phyloP scores from a whole-genome alignment of 2,113 vertebrate genomes.

The Regulus satrapa region DNA sequence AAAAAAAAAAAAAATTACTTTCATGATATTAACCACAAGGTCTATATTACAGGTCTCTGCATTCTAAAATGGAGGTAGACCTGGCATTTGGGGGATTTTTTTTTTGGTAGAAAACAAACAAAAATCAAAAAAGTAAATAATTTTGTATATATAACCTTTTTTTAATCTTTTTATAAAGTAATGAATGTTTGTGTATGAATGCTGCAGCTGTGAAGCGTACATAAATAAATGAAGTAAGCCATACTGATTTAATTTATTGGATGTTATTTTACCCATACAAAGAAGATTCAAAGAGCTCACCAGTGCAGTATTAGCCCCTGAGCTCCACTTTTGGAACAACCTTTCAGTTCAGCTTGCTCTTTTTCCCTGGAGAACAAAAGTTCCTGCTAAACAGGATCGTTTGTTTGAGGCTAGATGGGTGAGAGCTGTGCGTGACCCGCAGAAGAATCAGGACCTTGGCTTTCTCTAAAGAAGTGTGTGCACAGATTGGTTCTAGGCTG shows the following conservation, averaged over 20 bases:
- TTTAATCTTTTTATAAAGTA: constrained; percentile 83
- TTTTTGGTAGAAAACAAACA: constrained; percentile 69
- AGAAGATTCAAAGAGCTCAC: constrained; percentile 65
- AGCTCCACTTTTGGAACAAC: constrained; percentile 61
- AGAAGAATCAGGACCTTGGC: constrained; percentile 59
- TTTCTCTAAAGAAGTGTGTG: constrained; percentile 47
- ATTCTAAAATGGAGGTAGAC: constrained; percentile 69
- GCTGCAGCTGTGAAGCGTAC: constrained; percentile 81
- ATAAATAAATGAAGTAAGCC: constrained; percentile 85
- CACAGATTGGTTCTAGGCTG: constrained; percentile 37
- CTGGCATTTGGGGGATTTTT: constrained; percentile 58
- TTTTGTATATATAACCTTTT: constrained; percentile 90
- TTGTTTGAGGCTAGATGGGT: constrained; percentile 52
- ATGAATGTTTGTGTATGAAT: constrained; percentile 86
- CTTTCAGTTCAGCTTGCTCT: constrained; percentile 47
- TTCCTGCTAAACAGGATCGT: constrained; percentile 57
- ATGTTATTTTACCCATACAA: constrained; percentile 82
- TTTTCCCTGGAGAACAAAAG: constrained; percentile 53
- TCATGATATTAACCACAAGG: constrained; percentile 68
- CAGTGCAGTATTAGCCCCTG: constrained; percentile 69
- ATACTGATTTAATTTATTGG: constrained; percentile 94
- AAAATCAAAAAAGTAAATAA: constrained; percentile 75
- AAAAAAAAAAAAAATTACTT: constrained; percentile 13
- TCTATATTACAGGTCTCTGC: constrained; percentile 70
- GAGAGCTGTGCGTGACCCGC: constrained; percentile 40